These are phyloP conservation scores for Coenonympha arcania DNA, from an alignment of 2,888 invertebrate genomes.

Conservation along the genomic window DNA sequence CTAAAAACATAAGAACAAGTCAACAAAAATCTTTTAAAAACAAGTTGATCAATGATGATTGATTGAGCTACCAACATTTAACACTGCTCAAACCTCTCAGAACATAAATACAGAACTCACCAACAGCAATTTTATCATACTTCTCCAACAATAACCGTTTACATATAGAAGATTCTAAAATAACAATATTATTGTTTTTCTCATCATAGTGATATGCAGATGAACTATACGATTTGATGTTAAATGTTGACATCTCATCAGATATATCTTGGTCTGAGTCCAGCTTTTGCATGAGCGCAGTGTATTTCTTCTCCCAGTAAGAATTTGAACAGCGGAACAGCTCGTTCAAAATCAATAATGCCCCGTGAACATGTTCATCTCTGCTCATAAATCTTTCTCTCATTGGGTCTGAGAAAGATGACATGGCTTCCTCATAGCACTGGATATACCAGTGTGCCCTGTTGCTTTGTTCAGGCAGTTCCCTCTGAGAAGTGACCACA, in stretches of 20 bases:
- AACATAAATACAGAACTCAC: constrained; percentile 36
- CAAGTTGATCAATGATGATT: too few relatives aligned
- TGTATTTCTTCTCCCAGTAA: constrained; percentile 87
- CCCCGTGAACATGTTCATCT: constrained; percentile 95
- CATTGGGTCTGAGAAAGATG: constrained; percentile 79
- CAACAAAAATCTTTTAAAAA: neutral
- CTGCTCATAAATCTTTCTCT: constrained; percentile 79
- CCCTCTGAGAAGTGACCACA: constrained; percentile 94
- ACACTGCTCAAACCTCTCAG: too few relatives aligned
- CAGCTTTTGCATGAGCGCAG: constrained; percentile 78
- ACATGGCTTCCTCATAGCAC: constrained; percentile 90
- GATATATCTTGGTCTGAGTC: constrained; percentile 61
- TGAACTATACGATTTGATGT: constrained; percentile 59
- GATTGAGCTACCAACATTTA: too few relatives aligned
- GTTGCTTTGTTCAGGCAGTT: constrained; percentile 90
- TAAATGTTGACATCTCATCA: constrained; percentile 71
- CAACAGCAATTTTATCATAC: constrained; percentile 84
- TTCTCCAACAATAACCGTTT: constrained; percentile 86
- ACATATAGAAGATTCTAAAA: constrained; percentile 88
- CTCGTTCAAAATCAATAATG: constrained; percentile 93
- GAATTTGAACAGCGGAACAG: constrained; percentile 91
- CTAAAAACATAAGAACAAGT: constrained; percentile 43
- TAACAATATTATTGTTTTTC: constrained; percentile 50
- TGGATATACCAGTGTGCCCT: constrained; percentile 93
- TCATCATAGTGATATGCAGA: constrained; percentile 53